Conservation (phyloP, 2,797 vertebrate species). For the Thaleichthys pacificus region DNA sequence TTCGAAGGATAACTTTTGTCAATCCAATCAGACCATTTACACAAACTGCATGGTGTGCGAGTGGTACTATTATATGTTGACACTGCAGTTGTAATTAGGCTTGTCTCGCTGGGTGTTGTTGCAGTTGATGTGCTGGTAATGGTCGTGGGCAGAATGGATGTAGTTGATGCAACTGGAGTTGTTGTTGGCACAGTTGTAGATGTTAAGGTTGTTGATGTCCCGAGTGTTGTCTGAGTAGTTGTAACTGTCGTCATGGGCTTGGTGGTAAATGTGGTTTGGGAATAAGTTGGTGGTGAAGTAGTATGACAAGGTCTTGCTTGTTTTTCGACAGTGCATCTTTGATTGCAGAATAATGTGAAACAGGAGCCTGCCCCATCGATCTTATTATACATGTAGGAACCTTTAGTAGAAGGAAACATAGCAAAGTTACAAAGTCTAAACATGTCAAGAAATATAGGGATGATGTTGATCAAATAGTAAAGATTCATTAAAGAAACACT, state of each 20-base stretch:
- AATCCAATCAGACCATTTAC: too few relatives aligned
- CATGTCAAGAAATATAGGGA: not conserved
- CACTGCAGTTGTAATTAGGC: too few relatives aligned
- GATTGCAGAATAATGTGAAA: conserved; percentile 71
- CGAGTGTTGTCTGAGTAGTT: too few relatives aligned
- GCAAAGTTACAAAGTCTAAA: not conserved
- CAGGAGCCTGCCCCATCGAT: conserved; percentile 67
- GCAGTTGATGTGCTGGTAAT: too few relatives aligned
- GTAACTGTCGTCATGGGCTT: not conserved
- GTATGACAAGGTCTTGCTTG: conserved; percentile 21
- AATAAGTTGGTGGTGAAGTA: conserved; percentile 42
- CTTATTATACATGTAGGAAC: conserved; percentile 66
- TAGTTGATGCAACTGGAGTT: too few relatives aligned
- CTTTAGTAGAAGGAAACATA: conserved; percentile 49
- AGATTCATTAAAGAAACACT: conserved; percentile 13
- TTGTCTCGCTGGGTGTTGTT: too few relatives aligned
- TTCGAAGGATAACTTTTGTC: too few relatives aligned
- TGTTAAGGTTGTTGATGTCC: too few relatives aligned
- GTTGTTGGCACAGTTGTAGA: too few relatives aligned
- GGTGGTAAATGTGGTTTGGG: not conserved
- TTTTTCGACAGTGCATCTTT: conserved; percentile 62
- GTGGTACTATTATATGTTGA: too few relatives aligned
- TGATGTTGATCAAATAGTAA: not conserved
- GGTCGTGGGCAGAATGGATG: too few relatives aligned
- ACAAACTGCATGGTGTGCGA: too few relatives aligned